Evolutionary conservation across 1,140 invertebrate genomes (phyloP).

Genomic region (Streblospio benedicti): DNA sequence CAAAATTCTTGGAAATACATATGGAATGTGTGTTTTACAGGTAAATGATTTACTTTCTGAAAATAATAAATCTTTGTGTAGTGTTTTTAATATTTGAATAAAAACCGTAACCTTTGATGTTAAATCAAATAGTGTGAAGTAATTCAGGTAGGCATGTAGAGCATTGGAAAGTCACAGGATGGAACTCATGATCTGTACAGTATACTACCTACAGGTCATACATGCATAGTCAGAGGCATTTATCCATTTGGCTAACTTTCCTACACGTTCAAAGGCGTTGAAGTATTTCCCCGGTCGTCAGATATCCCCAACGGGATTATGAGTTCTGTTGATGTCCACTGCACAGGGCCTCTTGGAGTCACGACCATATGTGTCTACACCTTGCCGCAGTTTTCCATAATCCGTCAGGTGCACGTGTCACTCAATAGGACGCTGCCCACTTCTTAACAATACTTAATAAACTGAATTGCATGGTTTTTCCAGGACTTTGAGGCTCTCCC

Average conservation of each 20-base stretch:
- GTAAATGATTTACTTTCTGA: conserved; percentile 44
- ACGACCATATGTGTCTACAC: neutral
- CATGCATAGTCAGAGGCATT: no score
- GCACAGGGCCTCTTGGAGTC: neutral
- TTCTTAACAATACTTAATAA: conserved; percentile 3
- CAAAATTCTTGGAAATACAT: conserved; percentile 95
- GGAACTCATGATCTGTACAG: no score
- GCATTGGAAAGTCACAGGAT: no score
- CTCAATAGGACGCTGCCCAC: neutral
- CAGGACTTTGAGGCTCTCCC: conserved; percentile 98
- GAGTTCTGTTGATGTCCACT: neutral
- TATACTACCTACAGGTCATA: no score
- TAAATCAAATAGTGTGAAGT: no score
- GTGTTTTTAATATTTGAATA: no score
- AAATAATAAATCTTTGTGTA: neutral
- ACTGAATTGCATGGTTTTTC: conserved; percentile 3
- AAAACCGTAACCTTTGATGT: no score
- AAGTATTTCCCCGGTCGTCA: no score
- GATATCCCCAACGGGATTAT: neutral
- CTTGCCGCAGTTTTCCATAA: conserved; percentile 3
- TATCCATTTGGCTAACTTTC: no score
- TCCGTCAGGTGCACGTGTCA: neutral
- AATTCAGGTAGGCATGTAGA: no score
- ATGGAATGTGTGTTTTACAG: conserved; percentile 92
- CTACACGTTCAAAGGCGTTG: no score